Conservation (phyloP, 2,113 vertebrate genomes). For the Bos javanicus region DNA sequence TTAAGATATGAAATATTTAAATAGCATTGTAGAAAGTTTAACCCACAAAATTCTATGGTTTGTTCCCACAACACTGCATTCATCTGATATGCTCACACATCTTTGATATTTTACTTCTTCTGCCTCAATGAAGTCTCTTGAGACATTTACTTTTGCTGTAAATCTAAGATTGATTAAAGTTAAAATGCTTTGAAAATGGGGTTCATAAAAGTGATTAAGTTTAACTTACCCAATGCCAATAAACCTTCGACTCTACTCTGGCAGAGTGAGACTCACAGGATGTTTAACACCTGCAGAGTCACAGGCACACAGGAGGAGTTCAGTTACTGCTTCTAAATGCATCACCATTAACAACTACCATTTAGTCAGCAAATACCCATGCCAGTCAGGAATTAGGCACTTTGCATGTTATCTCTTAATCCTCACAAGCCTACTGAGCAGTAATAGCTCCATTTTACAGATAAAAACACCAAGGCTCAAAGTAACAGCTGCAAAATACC, state of each 20-base stretch:
- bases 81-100: neutral
- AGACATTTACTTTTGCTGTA: neutral
- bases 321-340: neutral
- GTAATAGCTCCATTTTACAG: slow-evolving; percentile 3
- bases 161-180: slow-evolving; percentile 13
- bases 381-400: neutral
- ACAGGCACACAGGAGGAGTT: neutral
- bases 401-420: neutral
- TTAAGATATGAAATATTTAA: slow-evolving; percentile 3
- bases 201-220: slow-evolving; percentile 40
- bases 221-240: neutral
- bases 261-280: neutral
- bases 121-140: neutral
- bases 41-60: neutral
- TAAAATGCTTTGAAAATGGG: neutral
- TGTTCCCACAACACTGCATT: neutral
- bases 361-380: neutral
- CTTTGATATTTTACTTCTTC: neutral
- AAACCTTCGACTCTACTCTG: neutral
- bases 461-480: slow-evolving; percentile 5
- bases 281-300: neutral
- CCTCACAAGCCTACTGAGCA: neutral
- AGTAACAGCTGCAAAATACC: neutral
- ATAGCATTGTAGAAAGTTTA: neutral
- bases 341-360: neutral